These are phyloP conservation scores for Naja naja DNA, from an alignment of 2,113 vertebrate species.

Conservation along the genomic window DNA sequence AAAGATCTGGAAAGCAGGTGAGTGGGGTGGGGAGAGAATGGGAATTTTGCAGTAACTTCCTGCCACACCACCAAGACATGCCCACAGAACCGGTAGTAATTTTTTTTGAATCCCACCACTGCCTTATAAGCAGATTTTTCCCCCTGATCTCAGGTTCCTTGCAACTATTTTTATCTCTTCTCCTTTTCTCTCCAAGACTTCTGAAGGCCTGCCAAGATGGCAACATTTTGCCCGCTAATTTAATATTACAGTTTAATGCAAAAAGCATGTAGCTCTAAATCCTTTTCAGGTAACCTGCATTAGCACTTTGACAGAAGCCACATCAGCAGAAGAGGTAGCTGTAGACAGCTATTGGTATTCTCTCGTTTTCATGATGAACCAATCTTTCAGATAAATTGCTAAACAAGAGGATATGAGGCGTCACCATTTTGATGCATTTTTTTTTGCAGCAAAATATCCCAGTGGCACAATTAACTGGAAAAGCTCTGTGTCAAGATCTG, in stretches of 20 bases:
- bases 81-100: no score
- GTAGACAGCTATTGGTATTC: constrained; percentile 28
- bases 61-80: no score
- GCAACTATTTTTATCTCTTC: background rate
- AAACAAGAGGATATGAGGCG: background rate
- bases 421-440: background rate
- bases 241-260: constrained; percentile 52
- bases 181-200: background rate
- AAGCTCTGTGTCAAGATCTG: background rate
- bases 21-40: no score
- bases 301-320: constrained; percentile 45
- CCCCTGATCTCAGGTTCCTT: background rate
- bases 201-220: constrained; percentile 41
- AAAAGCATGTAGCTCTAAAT: constrained; percentile 39
- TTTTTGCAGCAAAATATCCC: background rate
- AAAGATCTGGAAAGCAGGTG: no score
- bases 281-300: constrained; percentile 19
- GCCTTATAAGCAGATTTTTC: constrained; percentile 31
- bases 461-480: background rate
- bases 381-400: constrained; percentile 29
- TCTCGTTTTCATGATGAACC: constrained; percentile 15
- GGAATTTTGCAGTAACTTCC: no score
- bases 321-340: constrained; percentile 22
- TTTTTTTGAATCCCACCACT: no score
- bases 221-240: constrained; percentile 45